These are phyloP conservation scores for Drosophila rellima DNA, from an alignment of 2,888 invertebrate genomes.

Conservation along the genomic window DNA sequence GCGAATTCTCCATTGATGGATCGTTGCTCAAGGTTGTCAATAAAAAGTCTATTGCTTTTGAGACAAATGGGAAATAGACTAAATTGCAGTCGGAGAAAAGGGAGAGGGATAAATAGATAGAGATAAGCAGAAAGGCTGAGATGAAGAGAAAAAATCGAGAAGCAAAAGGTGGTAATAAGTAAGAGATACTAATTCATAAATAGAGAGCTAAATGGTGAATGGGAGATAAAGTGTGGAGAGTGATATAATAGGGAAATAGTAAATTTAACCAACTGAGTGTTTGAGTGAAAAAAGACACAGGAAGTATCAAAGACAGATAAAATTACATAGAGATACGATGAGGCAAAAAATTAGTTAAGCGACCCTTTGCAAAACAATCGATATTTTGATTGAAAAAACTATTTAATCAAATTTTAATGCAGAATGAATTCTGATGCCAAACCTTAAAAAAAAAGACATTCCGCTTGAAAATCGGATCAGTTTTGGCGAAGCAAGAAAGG, in stretches of 20 bases:
- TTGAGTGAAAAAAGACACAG: neutral
- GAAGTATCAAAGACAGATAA: neutral
- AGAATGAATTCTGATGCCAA: too few relatives aligned
- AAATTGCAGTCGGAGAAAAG: conserved; percentile 1
- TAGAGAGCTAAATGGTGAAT: neutral
- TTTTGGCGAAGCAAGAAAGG: too few relatives aligned
- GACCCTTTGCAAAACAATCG: too few relatives aligned
- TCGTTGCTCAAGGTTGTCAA: conserved; percentile 14
- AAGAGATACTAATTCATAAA: neutral
- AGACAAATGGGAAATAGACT: conserved; percentile 25
- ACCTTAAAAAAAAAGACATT: too few relatives aligned
- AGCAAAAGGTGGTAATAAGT: neutral
- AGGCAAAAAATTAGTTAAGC: too few relatives aligned
- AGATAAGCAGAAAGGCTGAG: neutral
- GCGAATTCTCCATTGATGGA: conserved; percentile 15
- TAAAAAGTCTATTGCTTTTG: conserved; percentile 14
- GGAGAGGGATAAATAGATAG: neutral
- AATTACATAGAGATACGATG: neutral
- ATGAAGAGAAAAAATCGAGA: neutral
- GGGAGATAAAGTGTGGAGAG: neutral
- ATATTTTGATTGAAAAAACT: too few relatives aligned
- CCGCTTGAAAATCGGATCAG: too few relatives aligned
- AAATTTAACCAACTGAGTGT: too few relatives aligned
- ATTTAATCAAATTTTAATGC: too few relatives aligned
- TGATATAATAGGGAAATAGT: neutral